Evolutionary conservation across 2,888 invertebrate species (phyloP), one percentile per base, ranked within the genome.

Genomic region (Masnerella sp.): DNA sequence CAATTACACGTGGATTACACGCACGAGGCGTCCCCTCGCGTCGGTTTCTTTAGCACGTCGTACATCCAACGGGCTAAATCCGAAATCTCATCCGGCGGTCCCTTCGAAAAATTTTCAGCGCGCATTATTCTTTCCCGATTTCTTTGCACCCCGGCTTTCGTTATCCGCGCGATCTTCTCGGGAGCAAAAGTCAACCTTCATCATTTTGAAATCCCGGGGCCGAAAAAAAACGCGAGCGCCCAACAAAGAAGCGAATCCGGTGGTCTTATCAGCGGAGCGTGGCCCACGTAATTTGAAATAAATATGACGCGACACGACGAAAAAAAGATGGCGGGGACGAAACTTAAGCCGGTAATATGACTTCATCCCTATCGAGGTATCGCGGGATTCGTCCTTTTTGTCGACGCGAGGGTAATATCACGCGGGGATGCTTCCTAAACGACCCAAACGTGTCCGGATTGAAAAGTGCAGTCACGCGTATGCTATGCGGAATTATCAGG

Each of bases 381-480:
- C 68, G 52, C 43, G 43, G 43, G 52, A 62, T 59, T 52, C 52
- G 45, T 45, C 51, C 30, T 30, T 49, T 45, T 59, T 51, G 40
- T 32, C 42, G 58, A 32, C 45, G 36, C 62, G 49, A 42, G 65
- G 52, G 52, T 67, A 49, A 54, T 61, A 51, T 45, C 59, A 43
- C 72, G 42, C 56, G 54, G 61, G 64, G 64, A 51, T 52, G 65
- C 34, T 38, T 52, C 52, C 59, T 59, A 65, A 65, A 59, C 65
- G 65, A 54, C 65, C 58, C 4, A 72, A 64, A 72, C 71, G 64
- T 65, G 59, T 65, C 59, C 45, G 49, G 42, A 73, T 61, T 67
- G 73, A 62, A 73, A 73, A 62, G 61, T 49, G 67, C 73, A 68
- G 67, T 73, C 73, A 73, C 73, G 73, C 73, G 73, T 67, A 45